Conservation (phyloP, 2,888 invertebrate species). For the Drosophila mettleri region DNA sequence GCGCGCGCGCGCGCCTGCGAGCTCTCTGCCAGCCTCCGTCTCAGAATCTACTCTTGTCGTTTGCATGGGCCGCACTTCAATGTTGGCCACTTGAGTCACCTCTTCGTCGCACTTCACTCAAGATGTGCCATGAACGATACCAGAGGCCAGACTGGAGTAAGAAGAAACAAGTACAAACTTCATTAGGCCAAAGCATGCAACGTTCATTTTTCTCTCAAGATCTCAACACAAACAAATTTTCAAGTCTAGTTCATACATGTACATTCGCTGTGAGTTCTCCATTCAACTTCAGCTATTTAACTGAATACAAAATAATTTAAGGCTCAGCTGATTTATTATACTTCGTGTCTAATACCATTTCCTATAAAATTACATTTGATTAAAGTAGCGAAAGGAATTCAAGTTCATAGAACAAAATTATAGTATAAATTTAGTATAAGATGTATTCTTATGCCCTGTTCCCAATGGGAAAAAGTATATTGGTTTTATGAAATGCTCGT, state of each 20-base stretch:
- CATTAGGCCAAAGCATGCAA: slow-evolving; percentile 20
- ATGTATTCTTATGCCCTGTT: too few species aligned
- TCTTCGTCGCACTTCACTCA: slow-evolving; percentile 34
- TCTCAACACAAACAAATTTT: background rate
- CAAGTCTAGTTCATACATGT: slow-evolving; percentile 16
- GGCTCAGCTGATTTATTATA: background rate
- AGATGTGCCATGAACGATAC: slow-evolving; percentile 28
- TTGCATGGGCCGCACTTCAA: slow-evolving; percentile 47
- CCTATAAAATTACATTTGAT: too few species aligned
- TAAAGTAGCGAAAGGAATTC: background rate
- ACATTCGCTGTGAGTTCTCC: background rate
- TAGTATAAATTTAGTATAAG: too few species aligned
- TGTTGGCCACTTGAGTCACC: slow-evolving; percentile 41
- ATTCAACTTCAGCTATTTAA: background rate
- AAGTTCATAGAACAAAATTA: too few species aligned
- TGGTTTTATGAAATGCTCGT: too few species aligned
- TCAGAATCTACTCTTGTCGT: slow-evolving; percentile 39
- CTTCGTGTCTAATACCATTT: too few species aligned
- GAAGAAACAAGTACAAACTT: slow-evolving; percentile 22
- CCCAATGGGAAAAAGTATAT: too few species aligned
- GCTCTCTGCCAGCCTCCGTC: slow-evolving; percentile 31
- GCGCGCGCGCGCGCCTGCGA: slow-evolving; percentile 14
- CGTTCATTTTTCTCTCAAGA: slow-evolving; percentile 11
- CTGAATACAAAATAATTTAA: background rate
- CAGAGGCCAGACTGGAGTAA: slow-evolving; percentile 17